Conservation (phyloP, 2,888 invertebrate species). For the Eretmocerus hayati region DNA sequence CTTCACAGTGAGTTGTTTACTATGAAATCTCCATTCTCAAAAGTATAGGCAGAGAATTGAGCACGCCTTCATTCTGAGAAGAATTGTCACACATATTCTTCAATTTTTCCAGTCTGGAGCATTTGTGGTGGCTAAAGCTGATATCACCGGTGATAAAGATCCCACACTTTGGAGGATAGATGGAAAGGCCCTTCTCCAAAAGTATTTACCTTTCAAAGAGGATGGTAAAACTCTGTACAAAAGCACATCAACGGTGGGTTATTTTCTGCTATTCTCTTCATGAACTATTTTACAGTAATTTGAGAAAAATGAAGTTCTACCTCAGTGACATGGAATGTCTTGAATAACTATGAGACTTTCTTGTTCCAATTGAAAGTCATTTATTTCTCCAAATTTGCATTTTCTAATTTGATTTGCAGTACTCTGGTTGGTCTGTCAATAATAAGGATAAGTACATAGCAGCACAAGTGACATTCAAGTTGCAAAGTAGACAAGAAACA, state of each 20-base stretch:
- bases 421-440: conserved; percentile 49
- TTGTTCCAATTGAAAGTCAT: too few relatives aligned
- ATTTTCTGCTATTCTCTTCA: too few relatives aligned
- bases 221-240: conserved; percentile 50
- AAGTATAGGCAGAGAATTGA: too few relatives aligned
- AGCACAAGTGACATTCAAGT: conserved; percentile 48
- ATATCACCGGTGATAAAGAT: conserved; percentile 46
- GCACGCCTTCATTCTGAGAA: too few relatives aligned
- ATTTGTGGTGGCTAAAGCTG: conserved; percentile 54
- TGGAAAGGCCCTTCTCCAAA: conserved; percentile 54
- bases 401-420: conserved; percentile 36
- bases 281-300: too few relatives aligned
- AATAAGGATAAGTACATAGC: conserved; percentile 49
- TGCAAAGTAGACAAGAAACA: conserved; percentile 48
- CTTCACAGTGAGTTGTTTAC: conserved; percentile 37
- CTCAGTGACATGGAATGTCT: too few relatives aligned
- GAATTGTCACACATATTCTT: background rate
- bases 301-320: too few relatives aligned
- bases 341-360: too few relatives aligned
- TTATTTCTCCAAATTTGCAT: too few relatives aligned
- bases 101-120: conserved; percentile 49
- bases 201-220: conserved; percentile 53
- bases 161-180: conserved; percentile 58
- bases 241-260: conserved; percentile 51
- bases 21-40: too few relatives aligned